These are phyloP conservation scores for Apamea epomidion DNA, from an alignment of 2,888 invertebrate genomes.

Conservation along the genomic window DNA sequence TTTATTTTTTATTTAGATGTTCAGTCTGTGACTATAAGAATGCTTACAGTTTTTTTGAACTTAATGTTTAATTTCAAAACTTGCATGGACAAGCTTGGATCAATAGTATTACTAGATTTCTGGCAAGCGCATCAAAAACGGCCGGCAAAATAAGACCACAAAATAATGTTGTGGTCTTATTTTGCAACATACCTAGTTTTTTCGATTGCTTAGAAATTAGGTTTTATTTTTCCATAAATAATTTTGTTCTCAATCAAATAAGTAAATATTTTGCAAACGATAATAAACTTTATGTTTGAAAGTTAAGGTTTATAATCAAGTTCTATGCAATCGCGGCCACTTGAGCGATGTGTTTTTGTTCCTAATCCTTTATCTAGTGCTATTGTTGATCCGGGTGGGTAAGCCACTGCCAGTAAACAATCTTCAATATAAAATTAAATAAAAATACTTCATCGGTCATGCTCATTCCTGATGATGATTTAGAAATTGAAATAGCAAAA, in stretches of 20 bases:
- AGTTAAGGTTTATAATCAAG: background rate
- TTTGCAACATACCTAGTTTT: background rate
- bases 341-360: no score
- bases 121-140: background rate
- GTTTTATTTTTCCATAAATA: background rate
- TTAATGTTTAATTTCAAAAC: background rate
- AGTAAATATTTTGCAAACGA: background rate
- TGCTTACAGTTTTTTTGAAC: slow-evolving; percentile 11
- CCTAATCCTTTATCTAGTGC: background rate
- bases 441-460: slow-evolving; percentile 69
- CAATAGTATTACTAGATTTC: background rate
- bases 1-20: background rate
- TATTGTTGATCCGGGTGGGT: background rate
- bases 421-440: slow-evolving; percentile 60
- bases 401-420: slow-evolving; percentile 63
- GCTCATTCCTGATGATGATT: slow-evolving; percentile 77
- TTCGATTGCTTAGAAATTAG: background rate
- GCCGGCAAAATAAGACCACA: background rate
- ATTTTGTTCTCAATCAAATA: background rate
- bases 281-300: background rate
- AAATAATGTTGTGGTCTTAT: background rate
- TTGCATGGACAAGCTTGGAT: background rate
- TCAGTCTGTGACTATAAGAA: slow-evolving; percentile 11
- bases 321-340: background rate
- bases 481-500: slow-evolving; percentile 62